Evolutionary conservation across 2,113 vertebrate genomes (phyloP).

Genomic region (Sceloporus undulatus): DNA sequence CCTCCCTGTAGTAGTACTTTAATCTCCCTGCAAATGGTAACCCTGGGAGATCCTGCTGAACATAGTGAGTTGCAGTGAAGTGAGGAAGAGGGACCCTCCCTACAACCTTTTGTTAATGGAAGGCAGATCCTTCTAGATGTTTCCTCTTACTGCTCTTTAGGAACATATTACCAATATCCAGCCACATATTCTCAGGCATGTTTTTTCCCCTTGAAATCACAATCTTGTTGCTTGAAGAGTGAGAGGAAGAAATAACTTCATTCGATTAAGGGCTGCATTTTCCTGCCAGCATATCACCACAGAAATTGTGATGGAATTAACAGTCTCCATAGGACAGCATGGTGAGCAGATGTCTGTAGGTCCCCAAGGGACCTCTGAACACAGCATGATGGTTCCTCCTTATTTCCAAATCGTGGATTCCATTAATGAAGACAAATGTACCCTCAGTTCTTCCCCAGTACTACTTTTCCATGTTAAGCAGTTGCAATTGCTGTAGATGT

Average conservation of each 20-base stretch:
- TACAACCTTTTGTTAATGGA: neutral
- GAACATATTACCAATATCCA: neutral
- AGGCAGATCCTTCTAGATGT: neutral
- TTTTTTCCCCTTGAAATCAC: neutral
- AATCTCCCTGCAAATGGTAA: neutral
- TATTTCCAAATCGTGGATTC: constrained; percentile 7
- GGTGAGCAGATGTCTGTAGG: constrained; percentile 2
- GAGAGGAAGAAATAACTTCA: constrained; percentile 21
- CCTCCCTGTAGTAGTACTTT: neutral
- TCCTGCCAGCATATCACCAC: neutral
- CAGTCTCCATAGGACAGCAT: constrained; percentile 6
- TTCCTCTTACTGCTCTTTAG: neutral
- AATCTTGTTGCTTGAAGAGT: constrained; percentile 4
- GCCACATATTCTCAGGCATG: neutral
- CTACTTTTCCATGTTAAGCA: constrained; percentile 6
- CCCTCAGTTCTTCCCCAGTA: neutral
- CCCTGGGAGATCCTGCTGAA: neutral
- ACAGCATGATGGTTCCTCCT: neutral
- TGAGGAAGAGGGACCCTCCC: neutral
- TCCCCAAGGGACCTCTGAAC: neutral
- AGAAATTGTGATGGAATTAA: constrained; percentile 10
- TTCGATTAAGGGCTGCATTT: neutral
- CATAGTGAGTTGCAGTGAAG: neutral
- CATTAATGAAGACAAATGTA: constrained; percentile 31
- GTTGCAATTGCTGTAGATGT: constrained; percentile 14